Percentiles rank a stretch among this genome's conserved stretches.
Conservation (phyloP, 2,797 vertebrate genomes). For the Gymnoscopelus microlampas region DNA sequence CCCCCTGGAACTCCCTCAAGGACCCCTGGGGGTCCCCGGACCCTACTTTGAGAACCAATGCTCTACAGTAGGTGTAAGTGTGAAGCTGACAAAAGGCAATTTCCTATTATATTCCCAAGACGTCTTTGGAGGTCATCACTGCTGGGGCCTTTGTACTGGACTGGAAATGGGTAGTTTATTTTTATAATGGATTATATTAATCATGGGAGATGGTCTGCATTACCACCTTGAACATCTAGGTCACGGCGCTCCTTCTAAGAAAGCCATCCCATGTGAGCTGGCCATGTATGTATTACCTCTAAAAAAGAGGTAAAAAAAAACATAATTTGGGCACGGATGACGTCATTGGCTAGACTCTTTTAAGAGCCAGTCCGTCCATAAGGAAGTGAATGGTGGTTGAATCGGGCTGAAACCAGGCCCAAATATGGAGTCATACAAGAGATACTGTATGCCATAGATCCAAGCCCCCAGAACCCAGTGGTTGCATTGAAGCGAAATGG, state of each 20-base stretch:
- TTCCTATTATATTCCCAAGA: background rate
- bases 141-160: conserved; percentile 14
- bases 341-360: too few species aligned
- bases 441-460: too few species aligned
- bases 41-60: too few species aligned
- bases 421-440: too few species aligned
- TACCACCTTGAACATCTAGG: conserved; percentile 63
- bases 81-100: background rate
- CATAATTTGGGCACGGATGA: background rate
- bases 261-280: conserved; percentile 36
- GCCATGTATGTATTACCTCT: conserved; percentile 17
- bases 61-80: background rate
- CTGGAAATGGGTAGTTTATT: conserved; percentile 37
- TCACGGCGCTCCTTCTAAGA: conserved; percentile 51
- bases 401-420: too few species aligned
- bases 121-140: background rate
- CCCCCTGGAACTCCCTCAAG: too few species aligned
- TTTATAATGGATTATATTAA: conserved; percentile 25
- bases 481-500: too few species aligned
- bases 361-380: too few species aligned
- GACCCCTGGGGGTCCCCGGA: too few species aligned
- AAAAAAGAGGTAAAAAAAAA: background rate
- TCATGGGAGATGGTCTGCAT: conserved; percentile 10
- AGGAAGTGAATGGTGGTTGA: too few species aligned
- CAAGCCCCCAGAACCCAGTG: too few species aligned